Evolutionary conservation across 2,888 invertebrate species (phyloP), one percentile per base, ranked within the genome.

Genomic region (Falcaria lacertinaria): DNA sequence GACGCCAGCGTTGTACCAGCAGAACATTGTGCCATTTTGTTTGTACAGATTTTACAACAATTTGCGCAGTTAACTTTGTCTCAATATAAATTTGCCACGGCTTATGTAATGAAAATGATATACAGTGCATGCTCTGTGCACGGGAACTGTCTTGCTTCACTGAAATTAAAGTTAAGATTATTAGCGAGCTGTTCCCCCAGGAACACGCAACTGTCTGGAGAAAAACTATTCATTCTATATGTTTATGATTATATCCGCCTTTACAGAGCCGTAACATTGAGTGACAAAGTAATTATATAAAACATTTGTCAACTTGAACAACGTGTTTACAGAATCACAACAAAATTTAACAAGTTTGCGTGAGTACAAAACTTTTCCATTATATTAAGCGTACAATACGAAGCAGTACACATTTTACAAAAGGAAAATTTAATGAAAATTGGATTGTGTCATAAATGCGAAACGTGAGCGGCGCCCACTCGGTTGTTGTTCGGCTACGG

Each of bases 41-140:
- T 88, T 85, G 69, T 71, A 76, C 80, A 85, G 80, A 79, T 82
- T 83, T 78, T 62, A 54, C 55, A 63, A 69, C 64, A 69, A 75
- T 77, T 70, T 86, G 81, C 89, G 85, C 82, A 84, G 80, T 82
- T 73, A 68, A 58, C 53, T 42, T 40, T 49, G 44, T 42, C 45
- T 51, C 41, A 42, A 48, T 14, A 47, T 51, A 55, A 54, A 64
- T 67, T 66, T 55, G 69, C 58, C 53, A 55, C 45, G 58, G 28
- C 64, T 82, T 74, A 78, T 80, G 80, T 79, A 82, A 84, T 74
- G 67, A 49, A 42, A 47, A 39, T 50, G 42, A 40, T 46, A 34
- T 41, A 45, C 32, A 43, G 48, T 46, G 46, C 43, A 53, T 48
- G 45, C 52, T 54, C 37, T 43, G 55, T 51, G 38, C 55, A 44